Evolutionary conservation across 2,113 vertebrate species (phyloP).

Genomic region (Sceloporus tristichus): DNA sequence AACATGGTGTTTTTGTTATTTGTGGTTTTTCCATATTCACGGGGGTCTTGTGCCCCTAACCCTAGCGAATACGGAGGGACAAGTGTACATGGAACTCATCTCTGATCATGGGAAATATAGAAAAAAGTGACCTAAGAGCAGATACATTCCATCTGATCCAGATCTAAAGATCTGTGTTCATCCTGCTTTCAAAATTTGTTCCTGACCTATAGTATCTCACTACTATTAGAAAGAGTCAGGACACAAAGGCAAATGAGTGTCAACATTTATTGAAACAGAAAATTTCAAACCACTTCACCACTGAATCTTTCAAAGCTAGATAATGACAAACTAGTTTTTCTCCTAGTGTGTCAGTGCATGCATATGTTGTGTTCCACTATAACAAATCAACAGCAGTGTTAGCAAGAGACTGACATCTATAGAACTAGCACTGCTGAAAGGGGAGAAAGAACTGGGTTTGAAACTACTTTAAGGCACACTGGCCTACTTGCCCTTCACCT

Average conservation of each 20-base stretch:
- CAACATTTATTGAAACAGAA: conserved; percentile 83
- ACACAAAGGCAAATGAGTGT: conserved; percentile 58
- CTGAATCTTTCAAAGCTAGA: conserved; percentile 76
- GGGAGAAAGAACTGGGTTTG: conserved; percentile 60
- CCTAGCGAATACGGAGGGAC: too few species aligned
- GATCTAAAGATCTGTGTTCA: neutral
- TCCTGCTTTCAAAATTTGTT: neutral
- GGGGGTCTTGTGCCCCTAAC: too few species aligned
- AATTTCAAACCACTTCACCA: conserved; percentile 83
- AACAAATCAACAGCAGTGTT: conserved; percentile 75
- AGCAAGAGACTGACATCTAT: conserved; percentile 66
- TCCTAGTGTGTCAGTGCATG: conserved; percentile 75
- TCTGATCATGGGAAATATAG: neutral
- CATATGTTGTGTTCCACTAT: conserved; percentile 67
- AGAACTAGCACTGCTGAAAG: conserved; percentile 67
- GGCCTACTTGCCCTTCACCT: conserved; percentile 58
- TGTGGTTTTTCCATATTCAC: too few species aligned
- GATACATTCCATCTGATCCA: neutral
- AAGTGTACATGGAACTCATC: neutral
- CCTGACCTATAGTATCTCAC: conserved; percentile 20
- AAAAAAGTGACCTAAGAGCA: neutral
- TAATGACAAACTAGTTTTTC: conserved; percentile 75
- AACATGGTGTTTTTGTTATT: too few species aligned
- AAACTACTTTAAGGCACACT: conserved; percentile 72
- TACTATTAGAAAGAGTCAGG: neutral